Base-by-base conservation (phyloP, 2,888 invertebrate genomes). In the Parnassius glacialis region DNA sequence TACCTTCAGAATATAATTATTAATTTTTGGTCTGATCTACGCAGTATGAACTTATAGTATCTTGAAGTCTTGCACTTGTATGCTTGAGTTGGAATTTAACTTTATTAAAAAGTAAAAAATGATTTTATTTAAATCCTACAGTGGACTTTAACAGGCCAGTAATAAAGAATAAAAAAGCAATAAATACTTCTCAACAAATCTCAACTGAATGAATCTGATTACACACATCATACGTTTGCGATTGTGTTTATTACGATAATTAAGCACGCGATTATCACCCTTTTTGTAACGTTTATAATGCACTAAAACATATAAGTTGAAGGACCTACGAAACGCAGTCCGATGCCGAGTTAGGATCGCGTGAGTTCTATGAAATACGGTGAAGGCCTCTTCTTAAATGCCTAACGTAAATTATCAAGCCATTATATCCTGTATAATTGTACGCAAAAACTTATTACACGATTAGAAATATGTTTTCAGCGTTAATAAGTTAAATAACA, bases 391-490 rank as follows among this genome's bases (percentile, higher is more conserved):
- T 52, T 64, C 61, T 64, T 64, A 63, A 67, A 65, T 67, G 67
- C 68, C 68, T 67, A 64, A 57, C 42, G 60, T 25, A 55, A 63
- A 66, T 67, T 67, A 67, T 66, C 63, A 62, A 64, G 56, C 58
- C 65, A 64, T 67, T 62, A 68, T 67, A 69, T 70, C 68, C 70
- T 68, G 65, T 61, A 59, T 66, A 70, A 68, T 70, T 68, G 62
- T 58, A 65, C 60, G 58, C 62, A 64, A 67, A 67, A 67, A 57
- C 64, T 63, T 64, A 65, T 67, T 57, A 56, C 34, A 43, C 11
- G 16, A 25, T 54, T 54, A 48, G 9, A 48, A 47, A 47, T 56
- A 53, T 16, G 54, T 43, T 43, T 43, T 43, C 44, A 60, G 55
- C 42, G 43, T n/a, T 34, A 5, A 34, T 3, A 34, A 34, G 5